Evolutionary conservation across 2,888 invertebrate species (phyloP), one percentile per base, ranked within the genome.

Genomic region (Drosophila mettleri): DNA sequence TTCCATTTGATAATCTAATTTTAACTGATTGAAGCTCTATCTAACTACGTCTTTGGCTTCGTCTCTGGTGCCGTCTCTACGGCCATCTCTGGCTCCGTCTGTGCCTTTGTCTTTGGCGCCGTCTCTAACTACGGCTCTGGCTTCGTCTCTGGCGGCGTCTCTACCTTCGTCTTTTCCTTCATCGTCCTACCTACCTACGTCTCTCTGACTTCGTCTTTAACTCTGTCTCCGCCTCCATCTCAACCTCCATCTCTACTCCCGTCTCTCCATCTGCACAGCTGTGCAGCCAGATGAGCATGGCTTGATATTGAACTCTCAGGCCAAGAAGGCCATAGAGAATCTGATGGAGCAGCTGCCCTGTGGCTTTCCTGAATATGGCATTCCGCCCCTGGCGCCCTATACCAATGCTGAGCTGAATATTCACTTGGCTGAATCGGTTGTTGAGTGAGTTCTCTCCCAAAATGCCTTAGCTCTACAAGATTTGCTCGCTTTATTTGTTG

Each of bases 341-440:
- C 9, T 88, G 10, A 9, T 89, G 31, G 60, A 77, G 3, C 89
- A 90, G 57, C 72, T 91, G 77, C 91, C 91, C 33, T 91, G 91
- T 38, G 91, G 91, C n/a, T 91, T 87, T 67, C 90, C 90, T 3
- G 71, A 85, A 31, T 79, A 86, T 48, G 89, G 88, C 16, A 66
- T 91, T n/a, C 91, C 91, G 0, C 90, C 91, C 16, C 48, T 91
- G 53, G 91, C 90, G 7, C 91, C 91, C 52, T 90, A 91, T 22
- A 91, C 89, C 16, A 89, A 90, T 67, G 81, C 89, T n/a, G 79
- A 90, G 51, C 53, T 90, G 29, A 69, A 79, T n/a, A 54, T 91
- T 1, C 75, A 89, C 41, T 41, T 90, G 36, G 74, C 76, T 3
- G 43, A 81, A 60, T 84, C 86, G 0, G 69, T 84, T 16, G 74